Base-by-base conservation (phyloP, 2,113 vertebrate species). In the Vulpes ferrilata region DNA sequence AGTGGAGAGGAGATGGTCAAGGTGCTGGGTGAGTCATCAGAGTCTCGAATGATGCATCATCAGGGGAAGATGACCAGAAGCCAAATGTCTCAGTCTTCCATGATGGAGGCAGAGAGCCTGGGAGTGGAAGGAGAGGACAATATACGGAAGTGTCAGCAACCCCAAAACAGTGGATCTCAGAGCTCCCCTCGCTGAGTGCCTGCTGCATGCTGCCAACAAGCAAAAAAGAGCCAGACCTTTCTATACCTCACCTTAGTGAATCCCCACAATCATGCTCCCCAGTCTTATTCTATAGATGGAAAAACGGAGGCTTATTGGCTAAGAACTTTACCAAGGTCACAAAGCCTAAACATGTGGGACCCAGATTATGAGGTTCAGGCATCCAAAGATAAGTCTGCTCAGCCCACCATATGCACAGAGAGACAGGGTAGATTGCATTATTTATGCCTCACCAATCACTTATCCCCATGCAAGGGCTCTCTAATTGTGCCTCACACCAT, bases 401-500 rank as follows among this genome's bases (percentile, higher is more conserved):
- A 0, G 10, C 55, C 53, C 51, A 4, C 27, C 64, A 27, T 38
- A 10, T 0, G n/a, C 67, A 60, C 90, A 92, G 79, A 8, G 25
- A 89, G 97, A 74, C 96, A 98, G 97, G 7, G 71, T 96, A 97
- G 97, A 97, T 92, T 93, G 88, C 89, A 98, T 98, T 98, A 98
- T 90, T 98, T 95, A 92, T 53, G 96, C 93, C 95, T 91, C 94
- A 97, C 84, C 92, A 97, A 84, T 23, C 92, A n/a, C 95, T 93
- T 79, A 97, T 80, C 48, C 94, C 81, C 3, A 0, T 67, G 53
- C 82, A 81, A 96, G 97, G 96, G 96, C 78, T 59, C 97, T 59
- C 97, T 98, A 99, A 99, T 98, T 98, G 98, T 51, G 10, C 96
- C 97, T 84, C 97, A 93, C 88, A 93, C 95, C 90, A 88, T 82